Conservation (phyloP, 2,888 invertebrate species). For the Tachina grossa region DNA sequence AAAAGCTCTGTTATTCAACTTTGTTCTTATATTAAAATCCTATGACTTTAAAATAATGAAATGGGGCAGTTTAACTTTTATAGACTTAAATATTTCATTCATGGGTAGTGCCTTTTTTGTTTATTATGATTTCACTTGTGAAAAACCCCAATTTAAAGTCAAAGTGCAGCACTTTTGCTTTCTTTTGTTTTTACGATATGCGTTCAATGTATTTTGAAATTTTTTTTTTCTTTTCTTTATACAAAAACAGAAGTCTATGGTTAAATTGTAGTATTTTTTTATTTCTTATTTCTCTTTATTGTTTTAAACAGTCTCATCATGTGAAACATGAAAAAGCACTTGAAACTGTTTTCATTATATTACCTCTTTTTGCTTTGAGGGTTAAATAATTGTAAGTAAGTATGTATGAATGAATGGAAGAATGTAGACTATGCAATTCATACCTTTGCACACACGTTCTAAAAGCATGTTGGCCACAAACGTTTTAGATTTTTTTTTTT, state of each 20-base stretch:
- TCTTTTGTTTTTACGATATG: constrained; percentile 46
- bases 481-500: constrained; percentile 9
- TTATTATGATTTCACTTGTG: constrained; percentile 32
- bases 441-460: constrained; percentile 48
- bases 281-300: constrained; percentile 35
- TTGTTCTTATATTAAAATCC: neutral
- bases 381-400: constrained; percentile 16
- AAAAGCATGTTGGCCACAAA: constrained; percentile 58
- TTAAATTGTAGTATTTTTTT: constrained; percentile 48
- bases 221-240: neutral
- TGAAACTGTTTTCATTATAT: constrained; percentile 52
- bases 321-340: constrained; percentile 58
- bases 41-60: neutral
- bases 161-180: constrained; percentile 71
- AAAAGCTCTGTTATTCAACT: too few relatives aligned
- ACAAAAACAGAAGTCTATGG: constrained; percentile 42
- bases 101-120: constrained; percentile 17
- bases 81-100: constrained; percentile 39
- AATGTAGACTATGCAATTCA: constrained; percentile 4
- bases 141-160: constrained; percentile 61
- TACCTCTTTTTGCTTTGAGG: constrained; percentile 27
- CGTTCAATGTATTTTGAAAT: constrained; percentile 7
- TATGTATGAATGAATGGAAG: neutral
- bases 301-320: constrained; percentile 30
- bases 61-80: constrained; percentile 22